These are phyloP conservation scores for Hippocampus kuda DNA, from an alignment of 2,797 vertebrate species.

Conservation along the genomic window DNA sequence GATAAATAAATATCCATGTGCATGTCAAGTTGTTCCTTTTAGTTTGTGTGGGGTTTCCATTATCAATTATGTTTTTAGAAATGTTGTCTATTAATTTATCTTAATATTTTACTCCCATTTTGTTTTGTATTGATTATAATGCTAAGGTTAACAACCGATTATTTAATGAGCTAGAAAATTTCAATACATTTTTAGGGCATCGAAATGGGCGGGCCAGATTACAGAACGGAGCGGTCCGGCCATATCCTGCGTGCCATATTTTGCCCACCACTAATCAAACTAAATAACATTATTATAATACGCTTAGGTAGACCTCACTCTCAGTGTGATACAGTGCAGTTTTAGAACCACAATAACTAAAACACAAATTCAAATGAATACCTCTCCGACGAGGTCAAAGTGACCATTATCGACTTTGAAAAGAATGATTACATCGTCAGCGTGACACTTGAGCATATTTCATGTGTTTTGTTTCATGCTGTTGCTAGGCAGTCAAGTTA, in stretches of 20 bases:
- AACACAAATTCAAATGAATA: background rate
- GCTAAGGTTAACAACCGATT: background rate
- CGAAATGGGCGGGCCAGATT: background rate
- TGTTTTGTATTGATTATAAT: background rate
- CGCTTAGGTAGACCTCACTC: background rate
- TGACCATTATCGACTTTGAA: background rate
- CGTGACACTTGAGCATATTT: background rate
- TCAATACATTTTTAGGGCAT: background rate
- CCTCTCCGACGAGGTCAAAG: background rate
- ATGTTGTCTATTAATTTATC: background rate
- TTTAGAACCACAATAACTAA: background rate
- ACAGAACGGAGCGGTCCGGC: background rate
- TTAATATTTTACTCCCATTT: background rate
- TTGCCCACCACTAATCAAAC: background rate
- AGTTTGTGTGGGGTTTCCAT: no score
- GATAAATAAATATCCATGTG: no score
- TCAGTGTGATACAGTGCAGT: background rate
- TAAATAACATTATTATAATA: background rate
- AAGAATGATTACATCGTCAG: background rate
- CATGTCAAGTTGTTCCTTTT: no score
- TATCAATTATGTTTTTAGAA: background rate
- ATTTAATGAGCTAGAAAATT: background rate
- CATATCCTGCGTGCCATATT: background rate
- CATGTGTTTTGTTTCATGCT: background rate
- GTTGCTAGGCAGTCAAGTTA: conserved; percentile 3